phyloP scores from a whole-genome alignment of 1,140 invertebrate species.

The Physella acuta region DNA sequence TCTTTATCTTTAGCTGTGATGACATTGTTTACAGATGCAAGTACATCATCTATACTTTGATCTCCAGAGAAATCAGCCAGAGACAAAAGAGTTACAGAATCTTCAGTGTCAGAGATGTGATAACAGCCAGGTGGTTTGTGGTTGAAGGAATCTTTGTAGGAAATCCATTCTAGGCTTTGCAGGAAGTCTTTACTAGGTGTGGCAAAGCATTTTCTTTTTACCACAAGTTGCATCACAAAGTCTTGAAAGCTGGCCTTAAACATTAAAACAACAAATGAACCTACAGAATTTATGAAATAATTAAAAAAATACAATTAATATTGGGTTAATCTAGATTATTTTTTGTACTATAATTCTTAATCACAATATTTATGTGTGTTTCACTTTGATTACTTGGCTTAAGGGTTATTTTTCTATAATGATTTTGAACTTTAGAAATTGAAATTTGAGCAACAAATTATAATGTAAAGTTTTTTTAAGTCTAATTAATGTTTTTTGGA shows the following conservation, averaged over 20 bases:
- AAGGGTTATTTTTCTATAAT: no score
- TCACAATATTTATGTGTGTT: background rate
- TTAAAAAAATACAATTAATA: background rate
- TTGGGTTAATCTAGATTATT: background rate
- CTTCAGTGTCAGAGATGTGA: background rate
- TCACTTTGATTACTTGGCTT: background rate
- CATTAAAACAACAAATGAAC: background rate
- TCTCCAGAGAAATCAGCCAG: background rate
- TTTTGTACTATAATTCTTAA: background rate
- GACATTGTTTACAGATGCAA: background rate
- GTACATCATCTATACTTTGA: background rate
- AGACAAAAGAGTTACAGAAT: background rate
- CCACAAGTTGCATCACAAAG: background rate
- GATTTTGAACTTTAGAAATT: no score
- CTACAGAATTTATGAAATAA: background rate
- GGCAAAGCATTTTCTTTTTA: background rate
- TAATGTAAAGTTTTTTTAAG: no score
- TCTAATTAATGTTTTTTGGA: no score
- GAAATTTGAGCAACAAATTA: no score
- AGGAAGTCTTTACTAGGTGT: background rate
- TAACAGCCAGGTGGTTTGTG: background rate
- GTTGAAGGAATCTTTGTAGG: background rate
- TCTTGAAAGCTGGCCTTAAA: background rate
- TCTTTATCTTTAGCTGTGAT: background rate
- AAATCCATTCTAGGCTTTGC: background rate